Conservation (phyloP, 2,113 vertebrate species). For the Tenebrosternarchus preto region DNA sequence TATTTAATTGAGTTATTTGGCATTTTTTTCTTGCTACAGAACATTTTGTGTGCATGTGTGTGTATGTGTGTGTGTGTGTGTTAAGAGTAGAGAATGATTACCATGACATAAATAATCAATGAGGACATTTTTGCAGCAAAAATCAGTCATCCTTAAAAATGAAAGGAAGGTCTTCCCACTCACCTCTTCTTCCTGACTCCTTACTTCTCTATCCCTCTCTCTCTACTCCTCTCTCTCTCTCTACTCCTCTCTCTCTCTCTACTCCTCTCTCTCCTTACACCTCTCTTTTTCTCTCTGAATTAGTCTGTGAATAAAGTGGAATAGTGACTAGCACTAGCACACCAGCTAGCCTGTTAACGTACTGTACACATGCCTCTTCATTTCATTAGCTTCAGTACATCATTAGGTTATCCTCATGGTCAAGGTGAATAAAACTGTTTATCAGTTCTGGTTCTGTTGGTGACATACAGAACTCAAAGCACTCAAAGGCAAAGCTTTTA, state of each 20-base stretch:
- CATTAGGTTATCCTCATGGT: too few relatives aligned
- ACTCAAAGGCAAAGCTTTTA: too few relatives aligned
- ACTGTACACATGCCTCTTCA: too few relatives aligned
- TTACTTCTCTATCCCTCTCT: background rate
- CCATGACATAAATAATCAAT: slow-evolving; percentile 35
- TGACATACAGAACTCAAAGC: too few relatives aligned
- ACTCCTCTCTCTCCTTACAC: too few relatives aligned
- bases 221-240: background rate
- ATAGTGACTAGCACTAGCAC: background rate
- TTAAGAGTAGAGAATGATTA: slow-evolving; percentile 25
- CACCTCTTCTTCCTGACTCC: background rate
- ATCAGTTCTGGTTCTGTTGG: too few relatives aligned
- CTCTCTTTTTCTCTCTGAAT: background rate
- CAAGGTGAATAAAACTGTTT: too few relatives aligned
- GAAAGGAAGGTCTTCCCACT: slow-evolving; percentile 1
- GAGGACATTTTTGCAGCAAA: slow-evolving; percentile 33
- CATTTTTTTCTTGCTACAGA: slow-evolving; percentile 14
- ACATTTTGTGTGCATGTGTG: background rate
- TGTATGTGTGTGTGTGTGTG: slow-evolving; percentile 7
- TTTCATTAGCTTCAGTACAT: too few relatives aligned
- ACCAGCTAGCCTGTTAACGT: background rate
- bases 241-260: background rate
- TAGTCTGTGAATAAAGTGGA: slow-evolving; percentile 22
- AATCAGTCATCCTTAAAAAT: slow-evolving; percentile 43
- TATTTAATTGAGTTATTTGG: slow-evolving; percentile 27